Evolutionary conservation across 2,113 vertebrate genomes (phyloP), one percentile per base, ranked within the genome.

Genomic region (Sorex araneus): DNA sequence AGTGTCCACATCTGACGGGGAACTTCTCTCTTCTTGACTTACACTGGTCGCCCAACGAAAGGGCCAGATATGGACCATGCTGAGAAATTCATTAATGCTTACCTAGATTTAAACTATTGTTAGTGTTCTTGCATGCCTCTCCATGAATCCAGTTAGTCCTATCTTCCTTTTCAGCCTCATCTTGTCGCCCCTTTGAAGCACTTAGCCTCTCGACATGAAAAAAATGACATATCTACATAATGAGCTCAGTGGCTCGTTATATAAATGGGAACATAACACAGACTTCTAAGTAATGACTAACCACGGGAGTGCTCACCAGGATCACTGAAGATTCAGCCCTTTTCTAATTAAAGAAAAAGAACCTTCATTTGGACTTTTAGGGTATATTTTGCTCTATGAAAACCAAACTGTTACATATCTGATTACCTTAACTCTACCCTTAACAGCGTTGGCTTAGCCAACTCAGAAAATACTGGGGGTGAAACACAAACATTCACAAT

Each of bases 271-370:
- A 81, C 23, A 25, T 8, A 83, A 19, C 30, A 32, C 19, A 77
- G 70, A 66, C 4, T 47, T 66, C 70, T 85, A 66, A 69, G n/a
- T 43, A 30, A 47, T 30, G 67, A 77, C 12, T 27, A 71, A 27
- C 34, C 28, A 40, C 8, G 8, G 16, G 40, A 43, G n/a, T 91
- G 54, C 34, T 28, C 66, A 66, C 23, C 50, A 76, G 66, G 64
- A 45, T 47, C 34, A n/a, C 18, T 50, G 89, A 54, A 36, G 40
- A 34, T n/a, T 63, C 3, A 88, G 21, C 30, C 2, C 6, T 73
- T 40, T 32, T 15, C 43, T 54, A 79, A 67, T 81, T 70, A 18
- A 80, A 90, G 69, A 66, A 91, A 63, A 81, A 86, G 21, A 79
- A 16, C 3, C 21, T 66, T 85, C 64, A 69, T 40, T 45, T 87